Evolutionary conservation across 2,888 invertebrate species (phyloP).

Genomic region (Plagodis pulveraria): DNA sequence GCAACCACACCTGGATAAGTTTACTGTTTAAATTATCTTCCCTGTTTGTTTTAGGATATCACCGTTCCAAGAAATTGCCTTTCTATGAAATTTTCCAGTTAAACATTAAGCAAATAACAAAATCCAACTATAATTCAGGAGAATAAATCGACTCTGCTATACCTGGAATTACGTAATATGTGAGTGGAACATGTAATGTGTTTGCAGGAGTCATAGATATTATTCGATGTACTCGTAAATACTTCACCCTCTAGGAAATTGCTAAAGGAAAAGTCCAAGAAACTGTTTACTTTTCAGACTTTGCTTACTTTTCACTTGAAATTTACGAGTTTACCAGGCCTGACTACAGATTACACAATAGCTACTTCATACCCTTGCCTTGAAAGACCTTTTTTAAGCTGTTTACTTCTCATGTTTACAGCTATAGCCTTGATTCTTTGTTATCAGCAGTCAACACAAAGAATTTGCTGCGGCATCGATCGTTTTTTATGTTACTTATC

Average conservation of each 20-base stretch:
- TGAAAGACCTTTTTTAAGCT: constrained; percentile 1
- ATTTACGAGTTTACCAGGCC: not conserved
- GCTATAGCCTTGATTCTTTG: constrained; percentile 8
- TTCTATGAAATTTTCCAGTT: too few species aligned
- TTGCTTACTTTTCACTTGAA: not conserved
- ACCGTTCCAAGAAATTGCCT: not conserved
- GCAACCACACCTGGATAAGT: constrained; percentile 8
- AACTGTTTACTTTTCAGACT: not conserved
- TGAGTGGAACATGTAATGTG: too few species aligned
- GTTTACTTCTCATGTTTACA: constrained; percentile 18
- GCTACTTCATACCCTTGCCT: not conserved
- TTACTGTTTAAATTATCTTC: constrained; percentile 6
- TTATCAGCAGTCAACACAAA: constrained; percentile 3
- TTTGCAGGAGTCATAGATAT: too few species aligned
- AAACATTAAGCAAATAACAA: too few species aligned
- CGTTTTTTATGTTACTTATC: too few species aligned
- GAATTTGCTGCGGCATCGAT: too few species aligned
- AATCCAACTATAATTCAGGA: too few species aligned
- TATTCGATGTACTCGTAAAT: too few species aligned
- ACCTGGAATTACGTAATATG: too few species aligned
- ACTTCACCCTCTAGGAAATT: too few species aligned
- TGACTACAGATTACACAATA: not conserved
- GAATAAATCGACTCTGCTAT: too few species aligned
- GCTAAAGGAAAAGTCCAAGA: too few species aligned
- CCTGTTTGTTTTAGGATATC: not conserved